Conservation (phyloP, 2,888 invertebrate genomes). For the Drosophila affinis region DNA sequence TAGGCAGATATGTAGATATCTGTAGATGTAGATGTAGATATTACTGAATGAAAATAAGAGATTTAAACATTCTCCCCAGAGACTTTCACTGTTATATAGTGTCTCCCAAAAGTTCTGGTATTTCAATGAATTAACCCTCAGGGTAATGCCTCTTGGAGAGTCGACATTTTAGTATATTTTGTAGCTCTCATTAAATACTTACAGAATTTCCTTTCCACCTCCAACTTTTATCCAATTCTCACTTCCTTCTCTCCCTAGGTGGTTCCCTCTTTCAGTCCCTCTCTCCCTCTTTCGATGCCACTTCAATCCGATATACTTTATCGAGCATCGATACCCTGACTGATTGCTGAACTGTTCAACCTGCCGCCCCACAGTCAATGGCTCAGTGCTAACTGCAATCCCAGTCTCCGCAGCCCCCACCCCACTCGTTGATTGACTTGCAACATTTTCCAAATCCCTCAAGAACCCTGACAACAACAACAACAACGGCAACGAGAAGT, state of each 20-base stretch:
- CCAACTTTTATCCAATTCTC: not conserved
- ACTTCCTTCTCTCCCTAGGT: not conserved
- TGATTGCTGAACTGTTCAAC: not conserved
- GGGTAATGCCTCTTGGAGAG: no score
- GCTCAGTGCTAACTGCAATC: conserved; percentile 5
- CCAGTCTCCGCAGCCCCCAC: not conserved
- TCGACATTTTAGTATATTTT: no score
- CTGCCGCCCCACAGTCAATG: not conserved
- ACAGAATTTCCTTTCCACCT: not conserved
- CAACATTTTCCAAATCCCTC: conserved; percentile 56
- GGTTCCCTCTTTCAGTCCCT: not conserved
- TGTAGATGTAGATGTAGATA: no score
- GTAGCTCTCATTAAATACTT: not conserved
- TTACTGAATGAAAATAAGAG: no score
- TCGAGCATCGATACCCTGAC: not conserved
- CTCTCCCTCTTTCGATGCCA: not conserved
- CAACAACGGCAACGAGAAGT: conserved; percentile 12
- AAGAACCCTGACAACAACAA: conserved; percentile 26
- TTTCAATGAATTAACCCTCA: no score
- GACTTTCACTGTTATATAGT: no score
- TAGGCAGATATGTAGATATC: no score
- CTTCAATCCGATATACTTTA: conserved; percentile 1
- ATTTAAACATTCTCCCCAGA: no score
- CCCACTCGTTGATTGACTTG: conserved; percentile 65
- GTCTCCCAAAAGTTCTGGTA: no score